Evolutionary conservation across 1,140 invertebrate species (phyloP).

Genomic region (Lepeophtheirus salmonis): DNA sequence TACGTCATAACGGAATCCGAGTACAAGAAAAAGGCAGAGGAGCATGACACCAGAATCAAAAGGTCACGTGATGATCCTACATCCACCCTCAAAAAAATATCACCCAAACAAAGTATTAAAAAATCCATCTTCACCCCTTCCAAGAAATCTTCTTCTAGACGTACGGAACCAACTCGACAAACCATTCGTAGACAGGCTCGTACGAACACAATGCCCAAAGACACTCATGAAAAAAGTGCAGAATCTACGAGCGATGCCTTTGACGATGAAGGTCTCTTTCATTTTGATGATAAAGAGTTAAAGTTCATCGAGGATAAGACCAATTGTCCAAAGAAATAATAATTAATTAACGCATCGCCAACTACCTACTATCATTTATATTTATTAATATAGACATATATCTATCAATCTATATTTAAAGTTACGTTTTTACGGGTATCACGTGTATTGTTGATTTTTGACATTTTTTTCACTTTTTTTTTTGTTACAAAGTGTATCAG

Average conservation of each 20-base stretch:
- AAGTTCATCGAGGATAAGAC: conserved; percentile 8
- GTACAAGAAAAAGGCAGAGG: not conserved
- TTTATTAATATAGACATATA: no score
- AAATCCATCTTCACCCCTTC: not conserved
- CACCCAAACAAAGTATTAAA: not conserved
- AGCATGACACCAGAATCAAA: not conserved
- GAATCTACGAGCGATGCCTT: conserved; percentile 8
- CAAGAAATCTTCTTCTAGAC: not conserved
- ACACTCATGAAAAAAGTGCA: not conserved
- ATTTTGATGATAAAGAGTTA: conserved; percentile 7
- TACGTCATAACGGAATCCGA: conserved; percentile 7
- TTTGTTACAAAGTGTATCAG: no score
- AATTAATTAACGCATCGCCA: no score
- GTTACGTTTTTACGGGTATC: no score
- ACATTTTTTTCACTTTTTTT: no score
- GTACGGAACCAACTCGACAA: not conserved
- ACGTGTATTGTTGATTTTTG: no score
- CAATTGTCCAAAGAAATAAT: conserved; percentile 7
- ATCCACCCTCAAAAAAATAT: not conserved
- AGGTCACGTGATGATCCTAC: not conserved
- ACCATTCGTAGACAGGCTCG: conserved; percentile 4
- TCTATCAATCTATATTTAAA: no score
- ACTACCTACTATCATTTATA: no score
- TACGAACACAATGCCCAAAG: not conserved
- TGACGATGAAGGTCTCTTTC: conserved; percentile 8